Conservation (phyloP, 2,113 vertebrate species). For the Morone saxatilis region DNA sequence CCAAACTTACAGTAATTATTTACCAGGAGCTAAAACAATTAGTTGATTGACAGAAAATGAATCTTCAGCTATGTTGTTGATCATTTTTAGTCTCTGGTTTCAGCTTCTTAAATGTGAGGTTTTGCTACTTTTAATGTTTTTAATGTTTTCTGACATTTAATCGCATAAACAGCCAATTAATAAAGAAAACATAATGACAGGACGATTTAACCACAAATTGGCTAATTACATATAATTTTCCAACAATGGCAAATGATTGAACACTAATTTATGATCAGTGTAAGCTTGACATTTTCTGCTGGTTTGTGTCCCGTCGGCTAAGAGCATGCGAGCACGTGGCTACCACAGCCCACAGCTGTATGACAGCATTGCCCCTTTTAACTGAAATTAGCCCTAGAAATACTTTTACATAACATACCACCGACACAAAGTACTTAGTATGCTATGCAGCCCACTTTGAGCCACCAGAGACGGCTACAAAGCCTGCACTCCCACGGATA, state of each 20-base stretch:
- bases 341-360: slow-evolving; percentile 31
- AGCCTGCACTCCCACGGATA: slow-evolving; percentile 57
- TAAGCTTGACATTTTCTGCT: not conserved
- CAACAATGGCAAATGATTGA: not conserved
- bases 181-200: too few relatives aligned
- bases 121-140: not conserved
- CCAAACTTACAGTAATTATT: not conserved
- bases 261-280: not conserved
- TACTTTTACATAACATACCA: slow-evolving; percentile 73
- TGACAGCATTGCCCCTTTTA: slow-evolving; percentile 41
- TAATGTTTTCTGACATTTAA: too few relatives aligned
- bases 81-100: not conserved
- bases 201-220: not conserved
- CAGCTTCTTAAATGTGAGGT: not conserved
- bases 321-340: slow-evolving; percentile 5
- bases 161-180: not conserved
- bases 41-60: not conserved
- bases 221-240: not conserved
- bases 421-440: slow-evolving; percentile 69
- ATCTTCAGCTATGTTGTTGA: not conserved
- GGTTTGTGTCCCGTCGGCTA: not conserved
- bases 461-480: slow-evolving; percentile 59
- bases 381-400: slow-evolving; percentile 60
- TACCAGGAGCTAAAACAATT: not conserved
- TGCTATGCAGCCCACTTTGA: slow-evolving; percentile 60